Base-by-base conservation (phyloP, 2,797 vertebrate genomes). In the Diglossa cyanea region DNA sequence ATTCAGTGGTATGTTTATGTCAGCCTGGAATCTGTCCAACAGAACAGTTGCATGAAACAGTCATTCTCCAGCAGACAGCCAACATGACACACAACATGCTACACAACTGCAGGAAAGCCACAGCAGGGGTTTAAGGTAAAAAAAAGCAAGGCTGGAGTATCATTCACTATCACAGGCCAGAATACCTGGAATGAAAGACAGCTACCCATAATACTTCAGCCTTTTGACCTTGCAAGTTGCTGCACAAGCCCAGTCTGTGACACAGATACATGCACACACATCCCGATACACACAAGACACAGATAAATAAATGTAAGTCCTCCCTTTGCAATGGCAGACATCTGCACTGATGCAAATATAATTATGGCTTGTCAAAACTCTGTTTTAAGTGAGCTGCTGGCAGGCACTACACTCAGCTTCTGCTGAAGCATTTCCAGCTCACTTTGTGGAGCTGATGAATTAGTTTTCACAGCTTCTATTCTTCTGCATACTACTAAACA, bases 361-460 rank as follows among this genome's bases (percentile, higher is more conserved):
- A 93, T 88, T 87, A 79, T 13, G 54, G 87, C 73, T 92, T 95
- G 88, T 93, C 93, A 76, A 66, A 71, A 54, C 37, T 31, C 82
- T 81, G 65, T 24, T 91, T 92, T 20, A 94, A 84, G 91, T 54
- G 85, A 97, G 82, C 48, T 68, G 18, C 76, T 90, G 86, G 60
- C 81, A 96, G 86, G 82, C 86, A 62, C 19, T 19, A 28, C 7
- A 5, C 23, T 7, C 10, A 90, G 74, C 70, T 91, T 93, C 42
- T 84, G 63, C 82, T 94, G 76, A 66, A 83, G 68, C 65, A 40
- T 26, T 82, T 89, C 79, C 78, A 90, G 65, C 78, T 92, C 51
- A 28, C 47, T 86, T 83, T 72, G 76, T 84, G 80, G 71, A 94
- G 92, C 85, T 80, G 75, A 77, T 91, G 67, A 91, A 94, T 95